Conservation (phyloP, 2,113 vertebrate genomes). For the Litocranius walleri region DNA sequence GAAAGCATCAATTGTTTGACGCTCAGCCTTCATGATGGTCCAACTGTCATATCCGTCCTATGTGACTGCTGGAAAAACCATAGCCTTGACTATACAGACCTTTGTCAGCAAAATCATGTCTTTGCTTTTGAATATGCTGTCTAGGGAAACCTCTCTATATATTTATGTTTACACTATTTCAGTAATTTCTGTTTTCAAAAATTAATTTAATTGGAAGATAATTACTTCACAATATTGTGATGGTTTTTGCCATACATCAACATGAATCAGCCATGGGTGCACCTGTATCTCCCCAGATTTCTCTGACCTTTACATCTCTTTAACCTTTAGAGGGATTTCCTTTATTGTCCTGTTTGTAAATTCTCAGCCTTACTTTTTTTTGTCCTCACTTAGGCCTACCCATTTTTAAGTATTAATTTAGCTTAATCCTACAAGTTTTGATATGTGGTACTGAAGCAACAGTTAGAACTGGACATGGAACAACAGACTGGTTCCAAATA, state of each 20-base stretch:
- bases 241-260: background rate
- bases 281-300: background rate
- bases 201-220: background rate
- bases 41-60: background rate
- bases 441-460: background rate
- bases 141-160: background rate
- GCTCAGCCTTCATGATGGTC: background rate
- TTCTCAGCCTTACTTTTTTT: background rate
- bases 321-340: background rate
- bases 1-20: background rate
- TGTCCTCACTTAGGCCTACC: background rate
- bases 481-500: no score
- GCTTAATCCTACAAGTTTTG: background rate
- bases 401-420: background rate
- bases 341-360: background rate
- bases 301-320: background rate
- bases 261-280: background rate
- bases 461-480: no score
- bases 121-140: background rate
- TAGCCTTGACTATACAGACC: background rate
- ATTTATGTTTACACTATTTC: background rate
- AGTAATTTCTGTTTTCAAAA: background rate
- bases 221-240: background rate
- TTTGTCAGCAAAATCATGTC: background rate
- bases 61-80: background rate